Base-by-base conservation (phyloP, 35 echinoderm and acorn worm species). In the Lytechinus variegatus region DNA sequence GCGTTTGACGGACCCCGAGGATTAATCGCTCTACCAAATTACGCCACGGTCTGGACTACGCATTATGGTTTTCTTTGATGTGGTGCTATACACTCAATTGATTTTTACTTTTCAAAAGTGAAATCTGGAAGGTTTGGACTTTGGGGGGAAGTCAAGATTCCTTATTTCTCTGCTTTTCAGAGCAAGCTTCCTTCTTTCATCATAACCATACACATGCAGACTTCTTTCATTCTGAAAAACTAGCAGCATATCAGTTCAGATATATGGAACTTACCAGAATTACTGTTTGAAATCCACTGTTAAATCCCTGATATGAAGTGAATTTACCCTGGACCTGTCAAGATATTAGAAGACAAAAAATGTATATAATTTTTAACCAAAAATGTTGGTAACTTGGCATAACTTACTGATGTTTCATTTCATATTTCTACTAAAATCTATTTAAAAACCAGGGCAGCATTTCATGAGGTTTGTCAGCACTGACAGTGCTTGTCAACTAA, bases 1-100 rank as follows among this genome's bases (percentile, higher is more conserved):
- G 66, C 16, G 66, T 79, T n/a, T 16, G 16, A 79, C 66, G 8
- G 66, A 79, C 66, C 66, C 66, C 66, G 66, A 24, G 66, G 66
- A 79, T 79, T 79, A 79, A 79, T 79, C 16, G 66, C 66, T 79
- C 66, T 24, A 79, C 66, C 66, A 79, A 79, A 79, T 79, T 79
- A 79, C 12, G 66, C 19, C 66, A 79, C 4, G 21, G 66, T n/a
- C 66, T 79, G 66, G 66, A 79, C 19, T 4, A 79, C 0, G 66
- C 66, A 79, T 79, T 79, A 79, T 24, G 66, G 66, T 79, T 24
- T 58, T 79, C 66, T 79, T 79, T 79, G 66, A 79, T 79, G 66
- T 79, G 66, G 66, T n/a, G 16, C 66, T 79, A 24, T 79, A 16
- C 66, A 6, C 66, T 79, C 66, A 79, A 8, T 79, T 79, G n/a